Percentiles rank a stretch among this genome's conserved stretches.
Conservation (phyloP, 1,140 invertebrate genomes). For the Anoplophora glabripennis region DNA sequence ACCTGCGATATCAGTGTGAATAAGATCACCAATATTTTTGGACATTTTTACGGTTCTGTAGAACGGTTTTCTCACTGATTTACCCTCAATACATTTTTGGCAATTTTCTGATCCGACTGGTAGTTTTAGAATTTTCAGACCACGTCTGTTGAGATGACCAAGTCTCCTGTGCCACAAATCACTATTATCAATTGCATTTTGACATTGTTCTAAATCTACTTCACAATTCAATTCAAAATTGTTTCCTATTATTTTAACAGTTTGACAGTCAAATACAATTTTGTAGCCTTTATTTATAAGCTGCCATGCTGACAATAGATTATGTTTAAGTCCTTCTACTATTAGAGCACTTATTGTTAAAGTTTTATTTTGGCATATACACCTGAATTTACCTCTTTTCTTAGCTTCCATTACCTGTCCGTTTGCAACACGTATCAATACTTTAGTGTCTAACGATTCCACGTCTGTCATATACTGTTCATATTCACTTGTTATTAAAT, state of each 20-base stretch:
- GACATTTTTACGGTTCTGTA: no score
- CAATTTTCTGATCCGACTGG: no score
- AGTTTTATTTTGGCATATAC: background rate
- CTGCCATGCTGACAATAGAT: background rate
- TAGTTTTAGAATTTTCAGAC: no score
- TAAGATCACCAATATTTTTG: no score
- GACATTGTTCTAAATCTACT: background rate
- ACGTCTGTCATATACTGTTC: slow-evolving; percentile 17
- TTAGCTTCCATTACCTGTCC: slow-evolving; percentile 13
- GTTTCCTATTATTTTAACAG: background rate
- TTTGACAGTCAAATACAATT: background rate
- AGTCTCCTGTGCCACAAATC: background rate
- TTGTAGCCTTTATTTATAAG: background rate
- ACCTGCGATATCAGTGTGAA: no score
- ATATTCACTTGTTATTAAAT: slow-evolving; percentile 9
- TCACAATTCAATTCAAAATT: background rate
- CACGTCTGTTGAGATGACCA: background rate
- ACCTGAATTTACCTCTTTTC: background rate
- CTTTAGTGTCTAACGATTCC: background rate
- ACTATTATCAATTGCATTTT: background rate
- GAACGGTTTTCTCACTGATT: no score
- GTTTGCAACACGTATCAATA: slow-evolving; percentile 17
- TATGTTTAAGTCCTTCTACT: background rate
- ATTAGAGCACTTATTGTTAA: slow-evolving; percentile 1
- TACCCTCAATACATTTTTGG: no score